phyloP scores from a whole-genome alignment of 2,113 vertebrate genomes.

The Acrocephalus arundinaceus region DNA sequence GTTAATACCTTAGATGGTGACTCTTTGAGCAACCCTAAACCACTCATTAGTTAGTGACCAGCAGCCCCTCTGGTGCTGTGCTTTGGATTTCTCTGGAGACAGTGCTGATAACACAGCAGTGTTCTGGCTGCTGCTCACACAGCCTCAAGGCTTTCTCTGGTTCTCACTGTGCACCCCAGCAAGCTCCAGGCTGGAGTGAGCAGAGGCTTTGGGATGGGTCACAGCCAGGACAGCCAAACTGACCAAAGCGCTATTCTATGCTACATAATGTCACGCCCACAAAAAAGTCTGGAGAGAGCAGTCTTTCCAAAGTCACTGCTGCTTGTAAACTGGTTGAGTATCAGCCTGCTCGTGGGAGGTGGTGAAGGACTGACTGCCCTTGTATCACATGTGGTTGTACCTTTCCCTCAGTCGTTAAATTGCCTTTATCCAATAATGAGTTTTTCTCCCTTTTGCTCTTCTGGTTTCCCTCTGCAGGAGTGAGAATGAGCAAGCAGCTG shows the following conservation, averaged over 20 bases:
- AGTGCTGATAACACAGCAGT: neutral
- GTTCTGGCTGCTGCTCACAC: neutral
- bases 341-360: fast-evolving
- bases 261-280: fast-evolving
- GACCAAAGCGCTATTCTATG: neutral
- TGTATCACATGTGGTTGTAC: neutral
- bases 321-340: neutral
- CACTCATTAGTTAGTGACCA: neutral
- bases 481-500: neutral
- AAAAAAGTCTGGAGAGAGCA: neutral
- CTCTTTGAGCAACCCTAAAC: neutral
- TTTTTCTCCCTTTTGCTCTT: neutral
- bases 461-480: neutral
- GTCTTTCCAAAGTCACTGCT: neutral
- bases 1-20: neutral
- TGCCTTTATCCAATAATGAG: neutral
- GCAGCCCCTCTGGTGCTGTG: neutral
- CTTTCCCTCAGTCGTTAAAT: neutral
- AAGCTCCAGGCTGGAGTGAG: neutral
- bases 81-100: neutral
- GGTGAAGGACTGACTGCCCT: neutral
- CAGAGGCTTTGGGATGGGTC: neutral
- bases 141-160: neutral
- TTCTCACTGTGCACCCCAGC: neutral
- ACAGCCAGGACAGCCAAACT: neutral